Percentiles rank a stretch among this genome's conserved stretches.
Conservation (phyloP, 2,113 vertebrate genomes). For the Ondatra zibethicus region DNA sequence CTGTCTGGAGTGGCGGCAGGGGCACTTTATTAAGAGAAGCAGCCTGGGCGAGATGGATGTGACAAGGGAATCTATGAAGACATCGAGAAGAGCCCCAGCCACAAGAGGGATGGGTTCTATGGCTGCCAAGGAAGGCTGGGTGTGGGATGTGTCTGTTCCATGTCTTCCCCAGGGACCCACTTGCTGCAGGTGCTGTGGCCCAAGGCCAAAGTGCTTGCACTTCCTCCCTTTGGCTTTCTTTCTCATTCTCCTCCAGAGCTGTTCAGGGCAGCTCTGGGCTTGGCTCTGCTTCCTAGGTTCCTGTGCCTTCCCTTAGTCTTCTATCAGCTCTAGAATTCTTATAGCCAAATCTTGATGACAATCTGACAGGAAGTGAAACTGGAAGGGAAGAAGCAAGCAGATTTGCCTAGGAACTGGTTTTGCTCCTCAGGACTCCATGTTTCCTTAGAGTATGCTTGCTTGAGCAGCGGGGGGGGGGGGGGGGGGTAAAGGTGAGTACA, state of each 20-base stretch:
- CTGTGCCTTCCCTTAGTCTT: not conserved
- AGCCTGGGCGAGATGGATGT: conserved; percentile 61
- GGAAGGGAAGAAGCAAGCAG: not conserved
- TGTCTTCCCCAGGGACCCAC: not conserved
- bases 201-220: conserved; percentile 9
- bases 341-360: not conserved
- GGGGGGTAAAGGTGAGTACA: not conserved
- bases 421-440: not conserved
- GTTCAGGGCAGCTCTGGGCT: not conserved
- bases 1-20: conserved; percentile 36
- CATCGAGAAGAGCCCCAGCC: conserved; percentile 32
- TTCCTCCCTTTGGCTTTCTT: not conserved
- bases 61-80: conserved; percentile 72
- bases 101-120: conserved; percentile 46
- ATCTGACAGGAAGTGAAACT: not conserved
- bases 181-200: conserved; percentile 37
- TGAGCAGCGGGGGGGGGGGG: not conserved
- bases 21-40: conserved; percentile 74
- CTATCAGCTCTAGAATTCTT: not conserved
- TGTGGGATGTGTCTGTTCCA: not conserved
- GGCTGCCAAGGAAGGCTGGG: conserved; percentile 49
- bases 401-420: conserved; percentile 28
- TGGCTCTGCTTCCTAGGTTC: not conserved
- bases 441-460: conserved; percentile 44
- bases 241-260: conserved; percentile 3